These are phyloP conservation scores for Diarsia mendica DNA, from an alignment of 2,888 invertebrate species.

Conservation along the genomic window DNA sequence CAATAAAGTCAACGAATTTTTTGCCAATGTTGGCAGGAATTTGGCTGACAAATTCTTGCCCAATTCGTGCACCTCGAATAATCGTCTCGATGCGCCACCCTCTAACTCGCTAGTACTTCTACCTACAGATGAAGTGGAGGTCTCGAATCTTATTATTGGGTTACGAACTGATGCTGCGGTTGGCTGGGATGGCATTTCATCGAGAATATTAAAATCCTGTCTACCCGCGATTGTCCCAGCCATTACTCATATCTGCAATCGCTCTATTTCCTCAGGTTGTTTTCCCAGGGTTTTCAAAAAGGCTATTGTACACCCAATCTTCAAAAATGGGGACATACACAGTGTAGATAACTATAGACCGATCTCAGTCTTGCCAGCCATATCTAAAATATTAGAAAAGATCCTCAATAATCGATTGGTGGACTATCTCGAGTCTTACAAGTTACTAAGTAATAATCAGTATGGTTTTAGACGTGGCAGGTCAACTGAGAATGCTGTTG, in stretches of 20 bases:
- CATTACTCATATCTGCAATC: slow-evolving; percentile 7
- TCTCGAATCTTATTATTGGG: slow-evolving; percentile 1
- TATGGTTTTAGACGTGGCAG: too few species aligned
- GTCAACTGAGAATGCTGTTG: too few species aligned
- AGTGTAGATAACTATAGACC: too few species aligned
- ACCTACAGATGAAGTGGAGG: slow-evolving; percentile 19
- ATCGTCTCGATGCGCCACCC: background rate
- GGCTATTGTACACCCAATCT: slow-evolving; percentile 3
- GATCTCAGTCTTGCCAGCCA: too few species aligned
- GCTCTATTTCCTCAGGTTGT: slow-evolving; percentile 2
- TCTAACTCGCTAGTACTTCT: slow-evolving; percentile 1
- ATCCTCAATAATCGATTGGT: background rate
- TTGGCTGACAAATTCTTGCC: too few species aligned
- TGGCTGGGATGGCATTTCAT: slow-evolving; percentile 24
- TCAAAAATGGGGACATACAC: too few species aligned
- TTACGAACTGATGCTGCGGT: slow-evolving; percentile 8
- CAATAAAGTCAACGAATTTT: too few species aligned
- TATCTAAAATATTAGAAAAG: slow-evolving; percentile 2
- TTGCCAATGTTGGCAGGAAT: too few species aligned
- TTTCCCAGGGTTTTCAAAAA: slow-evolving; percentile 9
- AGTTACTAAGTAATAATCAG: slow-evolving; percentile 2
- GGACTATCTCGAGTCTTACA: slow-evolving; percentile 4
- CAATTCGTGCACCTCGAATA: too few species aligned
- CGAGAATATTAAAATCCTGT: slow-evolving; percentile 5
- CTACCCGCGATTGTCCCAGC: background rate